Evolutionary conservation across 2,797 vertebrate genomes (phyloP), one percentile per base, ranked within the genome.

Genomic region (Malacoraja senta): DNA sequence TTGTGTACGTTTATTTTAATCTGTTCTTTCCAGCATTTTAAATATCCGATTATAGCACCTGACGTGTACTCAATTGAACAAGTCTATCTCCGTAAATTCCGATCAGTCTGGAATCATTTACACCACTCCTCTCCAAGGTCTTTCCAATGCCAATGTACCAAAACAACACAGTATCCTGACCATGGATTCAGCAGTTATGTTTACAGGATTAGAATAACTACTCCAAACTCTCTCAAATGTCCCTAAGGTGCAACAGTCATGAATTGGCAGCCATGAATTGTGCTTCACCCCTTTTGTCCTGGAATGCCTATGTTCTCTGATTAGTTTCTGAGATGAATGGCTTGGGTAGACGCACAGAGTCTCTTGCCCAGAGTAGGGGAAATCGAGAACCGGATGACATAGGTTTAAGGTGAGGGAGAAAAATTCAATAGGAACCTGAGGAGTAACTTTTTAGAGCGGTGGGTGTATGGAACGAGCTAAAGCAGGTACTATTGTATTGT

Each of bases 121-220:
- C 32, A n/a, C 1, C 65, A 35, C 17, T 38, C 32, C 65, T 68
- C n/a, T 68, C 7, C 71, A 65, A 68, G 32, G 63, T 32, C 24
- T 91, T 53, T 91, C 68, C 68, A 74, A 74, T 9, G 6, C 24
- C 35, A 91, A 91, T 91, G 29, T 53, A 71, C 63, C 26, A 74
- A 91, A 91, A 74, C 8, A 74, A 91, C 21, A 88, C 1, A 63
- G 29, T 58, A 61, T 61, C 35, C 68, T 65, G 72, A 44, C 35
- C 13, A 21, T 44, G 6, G 35, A 65, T 32, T 24, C 88, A 91
- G 19, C 71, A 91, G 74, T 91, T 91, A 71, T 74, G 19, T 13
- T 26, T 29, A 91, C 19, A 72, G 71, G 35, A 17, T 91, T 71
- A 53, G 68, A 91, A 53, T 35, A 91, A 91, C 88, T 91, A 72